These are phyloP conservation scores for Cynaeus angustus DNA, from an alignment of 2,888 invertebrate species.

Conservation along the genomic window DNA sequence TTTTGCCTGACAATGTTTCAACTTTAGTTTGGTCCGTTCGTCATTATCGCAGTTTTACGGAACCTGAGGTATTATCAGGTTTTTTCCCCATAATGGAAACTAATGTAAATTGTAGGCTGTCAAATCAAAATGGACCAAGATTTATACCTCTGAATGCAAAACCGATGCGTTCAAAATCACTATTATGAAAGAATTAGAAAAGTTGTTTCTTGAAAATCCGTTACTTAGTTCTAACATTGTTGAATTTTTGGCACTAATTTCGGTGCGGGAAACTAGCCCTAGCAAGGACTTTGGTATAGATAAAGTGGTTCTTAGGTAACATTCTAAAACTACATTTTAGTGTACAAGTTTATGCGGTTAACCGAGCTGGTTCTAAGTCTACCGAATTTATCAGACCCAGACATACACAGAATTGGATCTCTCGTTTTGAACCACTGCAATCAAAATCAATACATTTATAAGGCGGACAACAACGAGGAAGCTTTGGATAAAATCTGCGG, in stretches of 20 bases:
- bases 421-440: conserved; percentile 54
- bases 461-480: conserved; percentile 47
- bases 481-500: conserved; percentile 54
- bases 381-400: conserved; percentile 51
- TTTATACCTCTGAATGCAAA: conserved; percentile 49
- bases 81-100: conserved; percentile 1
- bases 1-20: conserved; percentile 6
- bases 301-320: conserved; percentile 4
- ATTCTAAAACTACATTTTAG: conserved; percentile 50
- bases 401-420: conserved; percentile 51
- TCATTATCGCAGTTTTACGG: conserved; percentile 31
- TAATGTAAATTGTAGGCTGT: conserved; percentile 50
- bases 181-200: conserved; percentile 56
- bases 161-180: conserved; percentile 52
- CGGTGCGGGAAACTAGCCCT: conserved; percentile 16
- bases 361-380: conserved; percentile 49
- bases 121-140: conserved; percentile 53
- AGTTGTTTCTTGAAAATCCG: conserved; percentile 58
- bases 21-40: conserved; percentile 58
- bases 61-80: background rate
- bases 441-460: conserved; percentile 50
- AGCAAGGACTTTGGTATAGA: conserved; percentile 37
- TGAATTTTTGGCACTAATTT: conserved; percentile 51
- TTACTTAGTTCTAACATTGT: conserved; percentile 54
- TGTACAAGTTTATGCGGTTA: conserved; percentile 53